Evolutionary conservation across 1,140 invertebrate species (phyloP).

Genomic region (Doryteuthis pealeii): DNA sequence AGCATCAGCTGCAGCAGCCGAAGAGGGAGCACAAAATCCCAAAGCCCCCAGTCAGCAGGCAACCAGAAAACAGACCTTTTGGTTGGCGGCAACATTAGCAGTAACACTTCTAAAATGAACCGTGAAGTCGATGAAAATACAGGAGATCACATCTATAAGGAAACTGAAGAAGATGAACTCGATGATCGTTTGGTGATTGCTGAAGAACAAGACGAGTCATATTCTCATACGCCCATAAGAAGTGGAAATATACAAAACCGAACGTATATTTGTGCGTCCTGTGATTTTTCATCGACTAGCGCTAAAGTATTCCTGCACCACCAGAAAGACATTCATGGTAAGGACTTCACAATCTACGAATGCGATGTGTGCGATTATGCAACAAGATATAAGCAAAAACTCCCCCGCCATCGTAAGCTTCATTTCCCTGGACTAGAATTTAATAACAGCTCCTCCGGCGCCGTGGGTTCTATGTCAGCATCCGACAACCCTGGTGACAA

Average conservation of each 20-base stretch:
- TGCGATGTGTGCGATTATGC: slow-evolving; percentile 54
- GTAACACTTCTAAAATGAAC: slow-evolving; percentile 17
- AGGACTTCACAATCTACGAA: slow-evolving; percentile 45
- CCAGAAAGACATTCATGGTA: slow-evolving; percentile 40
- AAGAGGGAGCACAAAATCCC: background rate
- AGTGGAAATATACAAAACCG: slow-evolving; percentile 49
- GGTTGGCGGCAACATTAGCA: slow-evolving; percentile 19
- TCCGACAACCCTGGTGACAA: background rate
- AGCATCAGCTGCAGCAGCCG: background rate
- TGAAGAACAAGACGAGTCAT: slow-evolving; percentile 23
- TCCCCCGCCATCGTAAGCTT: slow-evolving; percentile 47
- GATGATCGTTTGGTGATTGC: slow-evolving; percentile 30
- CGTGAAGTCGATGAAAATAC: slow-evolving; percentile 35
- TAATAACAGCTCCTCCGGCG: slow-evolving; percentile 8
- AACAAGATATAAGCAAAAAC: slow-evolving; percentile 51
- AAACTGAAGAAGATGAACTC: slow-evolving; percentile 20
- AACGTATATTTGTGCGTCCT: slow-evolving; percentile 44
- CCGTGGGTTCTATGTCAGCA: slow-evolving; percentile 12
- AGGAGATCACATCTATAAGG: background rate
- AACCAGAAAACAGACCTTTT: slow-evolving; percentile 19
- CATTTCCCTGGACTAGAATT: slow-evolving; percentile 42
- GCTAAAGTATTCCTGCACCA: slow-evolving; percentile 45
- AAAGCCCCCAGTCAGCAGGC: slow-evolving; percentile 10
- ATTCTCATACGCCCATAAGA: slow-evolving; percentile 16
- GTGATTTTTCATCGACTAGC: slow-evolving; percentile 42